Base-by-base conservation (phyloP, 2,113 vertebrate species). In the Gasterosteus aculeatus region DNA sequence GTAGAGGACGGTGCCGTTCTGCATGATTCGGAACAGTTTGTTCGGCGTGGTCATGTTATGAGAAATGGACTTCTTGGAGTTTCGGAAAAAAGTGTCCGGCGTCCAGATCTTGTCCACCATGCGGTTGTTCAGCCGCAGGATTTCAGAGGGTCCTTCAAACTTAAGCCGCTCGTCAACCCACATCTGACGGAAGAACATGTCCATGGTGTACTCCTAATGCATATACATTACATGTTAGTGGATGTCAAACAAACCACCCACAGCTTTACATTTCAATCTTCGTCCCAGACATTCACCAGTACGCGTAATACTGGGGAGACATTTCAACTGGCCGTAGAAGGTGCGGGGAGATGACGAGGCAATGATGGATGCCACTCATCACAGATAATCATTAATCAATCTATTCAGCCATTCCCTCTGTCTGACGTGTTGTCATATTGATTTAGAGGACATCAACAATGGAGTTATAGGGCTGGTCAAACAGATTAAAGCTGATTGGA, bases 41-140 rank as follows among this genome's bases (percentile, higher is more conserved):
- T 95, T 95, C 0, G 95, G 94, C 2, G 94, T 90, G 35, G 94
- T 95, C 92, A 89, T 95, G 79, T 95, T 95, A 72, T 95, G 95
- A 38, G 92, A 91, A 38, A 94, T 85, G 0, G 94, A 94, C 75
- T 86, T 95, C 85, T 78, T 95, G 19, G 94, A 93, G 75, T 95
- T 95, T 69, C 92, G 82, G 80, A 95, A 95, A 73, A 94, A 95
- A 2, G 94, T 94, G 80, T 95, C 95, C 0, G 95, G 95, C 0
- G 93, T 95, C 94, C 95, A 95, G 75, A 95, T 95, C 56, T 93
- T 94, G 33, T 94, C 94, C 63, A 95, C 92, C 94, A 95, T 95
- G 18, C 81, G 90, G 76, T 95, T 95, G 80, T 95, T 95, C 47
- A 95, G 82, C 5, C 92, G 88, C 60, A 95, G 87, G 77, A 95